Evolutionary conservation across 2,797 vertebrate species (phyloP).

Genomic region (Liparis tanakae): DNA sequence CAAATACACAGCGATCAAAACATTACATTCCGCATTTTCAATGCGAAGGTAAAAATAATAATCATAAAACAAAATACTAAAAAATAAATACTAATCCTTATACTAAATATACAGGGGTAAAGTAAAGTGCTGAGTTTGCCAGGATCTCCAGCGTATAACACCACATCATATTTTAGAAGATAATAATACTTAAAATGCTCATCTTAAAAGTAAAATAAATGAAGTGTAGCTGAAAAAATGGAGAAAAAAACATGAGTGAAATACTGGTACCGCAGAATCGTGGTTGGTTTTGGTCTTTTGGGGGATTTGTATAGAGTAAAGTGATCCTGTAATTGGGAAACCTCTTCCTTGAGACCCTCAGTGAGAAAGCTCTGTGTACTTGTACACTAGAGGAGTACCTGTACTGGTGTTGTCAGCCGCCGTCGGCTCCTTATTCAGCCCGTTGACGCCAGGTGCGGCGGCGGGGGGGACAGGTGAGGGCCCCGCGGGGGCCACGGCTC

Average conservation of each 20-base stretch:
- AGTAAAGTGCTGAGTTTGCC: too few species aligned
- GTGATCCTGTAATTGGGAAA: neutral
- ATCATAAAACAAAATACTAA: too few species aligned
- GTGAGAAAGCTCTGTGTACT: too few species aligned
- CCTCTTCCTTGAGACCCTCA: neutral
- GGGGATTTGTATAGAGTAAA: neutral
- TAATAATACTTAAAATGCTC: neutral
- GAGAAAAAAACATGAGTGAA: neutral
- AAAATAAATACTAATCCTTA: too few species aligned
- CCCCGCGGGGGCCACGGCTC: conserved; percentile 86
- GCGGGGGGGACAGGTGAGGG: conserved; percentile 49
- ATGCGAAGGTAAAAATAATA: too few species aligned
- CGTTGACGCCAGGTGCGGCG: conserved; percentile 86
- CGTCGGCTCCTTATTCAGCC: conserved; percentile 87
- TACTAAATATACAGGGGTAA: too few species aligned
- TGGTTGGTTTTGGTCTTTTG: neutral
- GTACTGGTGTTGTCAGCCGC: conserved; percentile 76
- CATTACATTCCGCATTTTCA: too few species aligned
- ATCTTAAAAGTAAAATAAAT: neutral
- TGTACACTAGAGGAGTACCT: conserved; percentile 55
- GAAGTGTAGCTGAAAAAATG: neutral
- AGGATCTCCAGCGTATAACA: too few species aligned
- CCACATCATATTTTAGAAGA: neutral
- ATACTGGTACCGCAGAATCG: too few species aligned
- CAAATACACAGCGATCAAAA: too few species aligned